These are phyloP conservation scores for Microcebus jonahi DNA, from an alignment of 2,113 vertebrate genomes.

Conservation along the genomic window DNA sequence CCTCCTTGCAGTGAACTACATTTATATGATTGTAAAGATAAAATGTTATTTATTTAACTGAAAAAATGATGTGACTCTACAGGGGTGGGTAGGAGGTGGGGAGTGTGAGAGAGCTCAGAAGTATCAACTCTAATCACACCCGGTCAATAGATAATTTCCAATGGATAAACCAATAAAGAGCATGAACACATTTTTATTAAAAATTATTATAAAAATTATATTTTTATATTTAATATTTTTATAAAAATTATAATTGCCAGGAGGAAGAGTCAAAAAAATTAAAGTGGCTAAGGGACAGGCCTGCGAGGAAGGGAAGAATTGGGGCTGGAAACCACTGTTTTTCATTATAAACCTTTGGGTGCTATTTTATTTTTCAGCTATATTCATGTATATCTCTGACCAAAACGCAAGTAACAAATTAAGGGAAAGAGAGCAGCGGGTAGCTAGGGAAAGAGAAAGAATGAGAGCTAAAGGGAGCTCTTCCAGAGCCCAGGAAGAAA, in stretches of 20 bases:
- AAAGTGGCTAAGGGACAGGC: background rate
- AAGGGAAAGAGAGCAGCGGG: background rate
- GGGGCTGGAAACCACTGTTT: background rate
- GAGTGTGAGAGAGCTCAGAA: background rate
- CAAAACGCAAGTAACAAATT: background rate
- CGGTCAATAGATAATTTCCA: background rate
- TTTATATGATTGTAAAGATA: no score
- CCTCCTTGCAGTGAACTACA: accelerated
- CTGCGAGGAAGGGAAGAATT: accelerated
- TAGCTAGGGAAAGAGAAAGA: background rate
- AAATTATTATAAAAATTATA: background rate
- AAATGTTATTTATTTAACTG: background rate
- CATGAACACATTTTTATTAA: background rate
- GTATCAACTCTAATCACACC: background rate
- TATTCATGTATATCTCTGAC: background rate
- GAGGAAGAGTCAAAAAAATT: background rate
- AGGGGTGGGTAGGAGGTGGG: background rate
- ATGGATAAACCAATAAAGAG: background rate
- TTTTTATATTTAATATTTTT: background rate
- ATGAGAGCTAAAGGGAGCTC: background rate
- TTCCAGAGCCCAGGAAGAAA: background rate
- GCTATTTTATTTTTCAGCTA: background rate
- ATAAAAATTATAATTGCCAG: background rate
- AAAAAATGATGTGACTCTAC: background rate
- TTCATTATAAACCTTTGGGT: background rate